These are phyloP conservation scores for Nyctibius grandis DNA, from an alignment of 2,797 vertebrate species.

Conservation along the genomic window DNA sequence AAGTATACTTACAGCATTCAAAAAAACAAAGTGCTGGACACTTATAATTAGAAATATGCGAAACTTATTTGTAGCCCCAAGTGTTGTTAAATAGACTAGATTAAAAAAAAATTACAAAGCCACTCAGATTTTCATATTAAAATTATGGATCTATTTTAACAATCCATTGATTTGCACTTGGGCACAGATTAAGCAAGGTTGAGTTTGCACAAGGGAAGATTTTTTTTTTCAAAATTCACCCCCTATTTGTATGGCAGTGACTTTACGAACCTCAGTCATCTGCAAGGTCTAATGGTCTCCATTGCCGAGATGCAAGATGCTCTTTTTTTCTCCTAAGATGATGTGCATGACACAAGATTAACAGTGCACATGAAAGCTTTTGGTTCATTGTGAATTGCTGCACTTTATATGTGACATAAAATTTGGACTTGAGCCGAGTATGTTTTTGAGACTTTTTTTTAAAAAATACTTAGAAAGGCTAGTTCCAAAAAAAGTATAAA, in stretches of 20 bases:
- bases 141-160: background rate
- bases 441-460: background rate
- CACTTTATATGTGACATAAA: background rate
- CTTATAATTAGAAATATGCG: background rate
- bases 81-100: background rate
- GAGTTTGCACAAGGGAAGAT: background rate
- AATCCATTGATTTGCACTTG: background rate
- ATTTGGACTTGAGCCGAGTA: background rate
- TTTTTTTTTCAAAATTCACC: background rate
- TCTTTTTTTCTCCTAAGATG: background rate
- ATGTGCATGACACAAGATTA: background rate
- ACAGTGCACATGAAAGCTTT: background rate
- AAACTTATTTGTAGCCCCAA: background rate
- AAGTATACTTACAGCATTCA: background rate
- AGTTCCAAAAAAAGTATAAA: background rate
- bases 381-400: background rate
- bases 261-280: background rate
- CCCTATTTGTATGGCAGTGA: background rate
- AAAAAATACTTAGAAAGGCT: background rate
- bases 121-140: background rate
- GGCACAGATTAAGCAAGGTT: background rate
- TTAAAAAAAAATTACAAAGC: background rate
- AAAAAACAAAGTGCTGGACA: accelerated
- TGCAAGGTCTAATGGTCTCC: background rate
- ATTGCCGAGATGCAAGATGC: background rate